These are phyloP conservation scores for Drosophila sulfurigaster DNA, from an alignment of 1,140 invertebrate genomes.

Conservation along the genomic window DNA sequence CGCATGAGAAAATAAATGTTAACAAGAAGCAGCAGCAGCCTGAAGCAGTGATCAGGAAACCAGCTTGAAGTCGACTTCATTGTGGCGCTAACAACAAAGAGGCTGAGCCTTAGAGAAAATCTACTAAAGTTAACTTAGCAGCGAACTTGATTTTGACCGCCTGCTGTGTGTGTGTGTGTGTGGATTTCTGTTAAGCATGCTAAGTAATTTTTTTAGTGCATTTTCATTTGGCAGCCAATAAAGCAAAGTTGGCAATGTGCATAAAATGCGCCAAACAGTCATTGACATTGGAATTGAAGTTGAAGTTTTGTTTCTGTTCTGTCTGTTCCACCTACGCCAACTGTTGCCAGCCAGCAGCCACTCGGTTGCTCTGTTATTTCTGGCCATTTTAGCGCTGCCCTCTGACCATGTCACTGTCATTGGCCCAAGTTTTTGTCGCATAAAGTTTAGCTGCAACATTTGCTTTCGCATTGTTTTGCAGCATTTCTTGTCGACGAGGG, in stretches of 20 bases:
- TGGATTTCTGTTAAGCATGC: not conserved
- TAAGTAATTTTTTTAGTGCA: conserved; percentile 20
- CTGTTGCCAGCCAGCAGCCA: no score
- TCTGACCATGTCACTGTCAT: conserved; percentile 63
- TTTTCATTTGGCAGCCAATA: conserved; percentile 58
- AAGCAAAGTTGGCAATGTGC: conserved; percentile 57
- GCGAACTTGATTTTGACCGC: conserved; percentile 17
- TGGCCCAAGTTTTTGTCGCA: conserved; percentile 76
- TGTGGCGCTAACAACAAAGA: conserved; percentile 39
- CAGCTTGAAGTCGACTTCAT: conserved; percentile 28
- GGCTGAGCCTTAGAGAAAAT: conserved; percentile 12
- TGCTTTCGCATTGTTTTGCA: conserved; percentile 71
- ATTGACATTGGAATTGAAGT: conserved; percentile 47
- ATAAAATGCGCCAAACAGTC: conserved; percentile 54
- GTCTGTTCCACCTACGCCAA: not conserved
- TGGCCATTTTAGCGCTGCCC: not conserved
- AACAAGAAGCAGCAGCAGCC: conserved; percentile 50
- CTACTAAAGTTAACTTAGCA: conserved; percentile 27
- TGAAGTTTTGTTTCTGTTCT: conserved; percentile 21
- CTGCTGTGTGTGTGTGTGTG: not conserved
- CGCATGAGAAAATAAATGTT: conserved; percentile 70
- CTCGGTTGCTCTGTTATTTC: not conserved
- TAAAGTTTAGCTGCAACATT: conserved; percentile 83
- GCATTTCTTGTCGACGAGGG: conserved; percentile 33
- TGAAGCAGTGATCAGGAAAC: conserved; percentile 8